phyloP scores from a whole-genome alignment of 2,888 invertebrate species.

The Aphodius granarius region DNA sequence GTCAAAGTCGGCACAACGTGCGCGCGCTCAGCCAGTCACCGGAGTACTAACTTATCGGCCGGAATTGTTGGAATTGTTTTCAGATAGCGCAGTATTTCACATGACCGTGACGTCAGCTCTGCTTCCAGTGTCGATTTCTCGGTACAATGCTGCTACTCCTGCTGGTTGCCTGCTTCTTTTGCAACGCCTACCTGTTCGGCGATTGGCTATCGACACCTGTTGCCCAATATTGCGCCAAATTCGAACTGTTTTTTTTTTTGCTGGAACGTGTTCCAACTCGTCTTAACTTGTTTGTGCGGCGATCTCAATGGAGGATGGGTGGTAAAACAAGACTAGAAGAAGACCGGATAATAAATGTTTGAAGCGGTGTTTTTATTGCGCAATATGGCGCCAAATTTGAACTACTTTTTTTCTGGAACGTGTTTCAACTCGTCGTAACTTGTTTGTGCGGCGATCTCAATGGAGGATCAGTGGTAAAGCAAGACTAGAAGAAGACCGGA shows the following conservation, averaged over 20 bases:
- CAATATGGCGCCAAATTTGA: constrained; percentile 15
- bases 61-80: constrained; percentile 51
- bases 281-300: neutral
- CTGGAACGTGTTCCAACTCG: constrained; percentile 1
- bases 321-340: neutral
- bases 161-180: neutral
- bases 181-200: constrained; percentile 13
- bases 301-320: neutral
- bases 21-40: constrained; percentile 38
- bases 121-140: constrained; percentile 39
- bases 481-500: neutral
- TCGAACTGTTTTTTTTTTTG: neutral
- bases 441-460: neutral
- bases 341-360: neutral
- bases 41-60: constrained; percentile 47
- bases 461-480: neutral
- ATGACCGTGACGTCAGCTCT: constrained; percentile 50
- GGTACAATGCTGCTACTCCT: neutral
- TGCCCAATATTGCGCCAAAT: neutral
- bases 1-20: constrained; percentile 17
- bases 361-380: constrained; percentile 9
- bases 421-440: neutral
- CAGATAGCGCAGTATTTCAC: constrained; percentile 49
- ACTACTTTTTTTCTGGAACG: neutral
- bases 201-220: neutral